Evolutionary conservation across 2,113 vertebrate species (phyloP).

Genomic region (Cryptomyrus ogoouensis): DNA sequence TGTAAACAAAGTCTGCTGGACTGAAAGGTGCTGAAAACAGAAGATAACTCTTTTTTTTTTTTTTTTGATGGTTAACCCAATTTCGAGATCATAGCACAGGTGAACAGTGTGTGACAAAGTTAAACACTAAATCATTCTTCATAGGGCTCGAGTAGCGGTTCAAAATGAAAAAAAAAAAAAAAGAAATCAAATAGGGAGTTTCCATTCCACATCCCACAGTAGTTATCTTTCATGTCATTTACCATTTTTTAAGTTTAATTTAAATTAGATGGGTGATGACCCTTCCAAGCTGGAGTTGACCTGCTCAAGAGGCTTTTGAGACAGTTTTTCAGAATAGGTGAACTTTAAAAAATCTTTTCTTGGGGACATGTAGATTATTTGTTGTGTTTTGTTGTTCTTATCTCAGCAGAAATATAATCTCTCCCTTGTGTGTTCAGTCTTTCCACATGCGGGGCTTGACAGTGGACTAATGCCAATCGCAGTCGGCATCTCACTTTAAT

Average conservation of each 20-base stretch:
- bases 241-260: background rate
- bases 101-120: background rate
- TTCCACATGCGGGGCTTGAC: constrained; percentile 1
- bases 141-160: background rate
- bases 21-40: background rate
- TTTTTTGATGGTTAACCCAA: constrained; percentile 6
- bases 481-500: constrained; percentile 23
- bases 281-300: background rate
- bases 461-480: background rate
- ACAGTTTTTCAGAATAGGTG: background rate
- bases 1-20: background rate
- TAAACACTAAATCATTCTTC: background rate
- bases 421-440: constrained; percentile 11
- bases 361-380: background rate
- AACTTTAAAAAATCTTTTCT: background rate
- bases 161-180: background rate
- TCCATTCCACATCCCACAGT: background rate
- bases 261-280: background rate
- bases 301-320: background rate
- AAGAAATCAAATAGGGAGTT: background rate
- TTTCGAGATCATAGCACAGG: background rate
- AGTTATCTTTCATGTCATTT: background rate
- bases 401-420: constrained; percentile 15
- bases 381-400: background rate
- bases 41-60: constrained; percentile 4